These are phyloP conservation scores for Dryobates pubescens DNA, from an alignment of 2,797 vertebrate species.

Conservation along the genomic window DNA sequence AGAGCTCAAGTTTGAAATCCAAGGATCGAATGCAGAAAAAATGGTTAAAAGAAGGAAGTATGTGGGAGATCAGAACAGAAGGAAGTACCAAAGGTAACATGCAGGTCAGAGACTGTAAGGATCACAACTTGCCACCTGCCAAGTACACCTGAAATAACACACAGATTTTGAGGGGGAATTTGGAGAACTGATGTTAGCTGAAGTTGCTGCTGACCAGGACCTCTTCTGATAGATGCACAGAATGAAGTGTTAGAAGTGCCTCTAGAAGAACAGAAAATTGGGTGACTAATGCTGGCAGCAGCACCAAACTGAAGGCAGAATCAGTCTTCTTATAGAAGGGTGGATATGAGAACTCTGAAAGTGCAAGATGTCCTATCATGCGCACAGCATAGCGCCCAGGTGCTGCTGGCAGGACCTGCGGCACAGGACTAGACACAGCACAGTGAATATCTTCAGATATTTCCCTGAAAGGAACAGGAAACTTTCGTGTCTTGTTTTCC, in stretches of 20 bases:
- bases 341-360: neutral
- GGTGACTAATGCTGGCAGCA: neutral
- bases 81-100: neutral
- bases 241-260: neutral
- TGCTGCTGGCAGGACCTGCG: fast-evolving
- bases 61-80: neutral
- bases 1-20: neutral
- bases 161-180: neutral
- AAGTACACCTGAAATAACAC: neutral
- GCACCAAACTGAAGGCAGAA: neutral
- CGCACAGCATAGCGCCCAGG: neutral
- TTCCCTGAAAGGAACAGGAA: neutral
- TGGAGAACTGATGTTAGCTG: neutral
- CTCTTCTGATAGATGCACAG: neutral
- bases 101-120: neutral
- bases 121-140: neutral
- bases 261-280: neutral
- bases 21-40: neutral
- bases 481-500: neutral
- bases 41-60: neutral
- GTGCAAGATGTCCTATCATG: neutral
- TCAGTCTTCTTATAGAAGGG: neutral
- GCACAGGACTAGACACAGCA: neutral
- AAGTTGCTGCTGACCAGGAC: neutral
- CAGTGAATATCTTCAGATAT: neutral